These are phyloP conservation scores for Rhipidura dahli DNA, from an alignment of 2,113 vertebrate species.

Conservation along the genomic window DNA sequence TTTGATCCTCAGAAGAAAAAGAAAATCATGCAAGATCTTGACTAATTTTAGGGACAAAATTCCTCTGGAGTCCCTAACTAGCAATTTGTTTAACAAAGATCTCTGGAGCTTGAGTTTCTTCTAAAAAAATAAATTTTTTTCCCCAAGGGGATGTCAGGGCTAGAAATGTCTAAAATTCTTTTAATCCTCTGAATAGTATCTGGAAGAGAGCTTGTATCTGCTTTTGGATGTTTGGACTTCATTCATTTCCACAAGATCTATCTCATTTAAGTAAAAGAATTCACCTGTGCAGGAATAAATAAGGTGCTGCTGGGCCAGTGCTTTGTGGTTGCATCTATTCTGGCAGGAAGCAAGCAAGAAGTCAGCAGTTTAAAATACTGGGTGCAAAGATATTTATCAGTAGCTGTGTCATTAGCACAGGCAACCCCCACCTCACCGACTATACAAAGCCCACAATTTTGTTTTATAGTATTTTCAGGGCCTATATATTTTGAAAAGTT, in stretches of 20 bases:
- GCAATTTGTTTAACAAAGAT: not conserved
- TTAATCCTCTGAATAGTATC: not conserved
- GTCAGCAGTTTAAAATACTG: not conserved
- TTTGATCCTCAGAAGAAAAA: not conserved
- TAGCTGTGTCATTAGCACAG: not conserved
- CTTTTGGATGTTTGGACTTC: not conserved
- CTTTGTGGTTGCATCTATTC: not conserved
- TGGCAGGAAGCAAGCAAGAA: not conserved
- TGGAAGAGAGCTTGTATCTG: not conserved
- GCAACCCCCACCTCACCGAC: not conserved
- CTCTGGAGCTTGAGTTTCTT: not conserved
- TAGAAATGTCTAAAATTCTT: not conserved
- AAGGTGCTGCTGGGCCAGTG: not conserved
- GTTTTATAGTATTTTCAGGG: not conserved
- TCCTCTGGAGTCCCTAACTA: not conserved
- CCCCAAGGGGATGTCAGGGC: not conserved
- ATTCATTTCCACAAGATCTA: not conserved
- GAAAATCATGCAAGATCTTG: not conserved
- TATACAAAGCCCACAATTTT: not conserved
- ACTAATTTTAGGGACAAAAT: not conserved
- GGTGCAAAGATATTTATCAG: not conserved
- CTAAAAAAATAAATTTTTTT: too few species aligned
- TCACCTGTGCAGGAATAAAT: not conserved
- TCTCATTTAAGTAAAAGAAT: not conserved
- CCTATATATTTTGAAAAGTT: not conserved